phyloP scores from a whole-genome alignment of 2,888 invertebrate species.

The Dendrolimus houi region DNA sequence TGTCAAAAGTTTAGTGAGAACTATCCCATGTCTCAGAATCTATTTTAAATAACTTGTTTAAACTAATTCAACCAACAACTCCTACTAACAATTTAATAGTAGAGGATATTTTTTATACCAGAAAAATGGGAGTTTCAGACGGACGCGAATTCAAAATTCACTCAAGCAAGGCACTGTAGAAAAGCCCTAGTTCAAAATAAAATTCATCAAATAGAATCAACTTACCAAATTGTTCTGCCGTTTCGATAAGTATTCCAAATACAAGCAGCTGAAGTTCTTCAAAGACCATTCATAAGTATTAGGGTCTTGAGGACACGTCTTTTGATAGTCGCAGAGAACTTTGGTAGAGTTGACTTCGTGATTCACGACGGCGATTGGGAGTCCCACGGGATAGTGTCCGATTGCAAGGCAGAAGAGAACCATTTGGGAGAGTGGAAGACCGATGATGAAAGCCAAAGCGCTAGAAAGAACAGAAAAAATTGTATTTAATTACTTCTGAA shows the following conservation, averaged over 20 bases:
- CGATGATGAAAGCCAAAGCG: conserved; percentile 89
- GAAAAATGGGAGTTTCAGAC: no score
- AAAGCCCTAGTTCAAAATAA: no score
- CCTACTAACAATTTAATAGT: no score
- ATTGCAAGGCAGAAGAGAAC: conserved; percentile 92
- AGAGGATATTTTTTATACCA: no score
- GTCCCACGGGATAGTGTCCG: conserved; percentile 88
- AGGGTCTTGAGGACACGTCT: conserved; percentile 67
- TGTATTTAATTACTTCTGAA: no score
- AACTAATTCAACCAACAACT: no score
- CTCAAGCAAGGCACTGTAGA: no score
- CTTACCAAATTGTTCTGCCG: conserved; percentile 81
- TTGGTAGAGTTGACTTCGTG: conserved; percentile 78
- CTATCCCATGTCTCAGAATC: no score
- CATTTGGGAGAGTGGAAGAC: conserved; percentile 90
- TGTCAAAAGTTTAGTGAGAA: not conserved
- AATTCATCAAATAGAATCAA: conserved; percentile 10
- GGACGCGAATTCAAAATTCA: no score
- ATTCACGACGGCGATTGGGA: conserved; percentile 88
- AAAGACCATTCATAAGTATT: conserved; percentile 69
- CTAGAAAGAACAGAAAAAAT: conserved; percentile 44
- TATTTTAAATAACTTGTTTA: no score
- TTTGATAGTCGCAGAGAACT: conserved; percentile 61
- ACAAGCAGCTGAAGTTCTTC: conserved; percentile 85
- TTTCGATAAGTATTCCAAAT: conserved; percentile 81